Conservation (phyloP, 2,113 vertebrate genomes). For the Antigone vipio region DNA sequence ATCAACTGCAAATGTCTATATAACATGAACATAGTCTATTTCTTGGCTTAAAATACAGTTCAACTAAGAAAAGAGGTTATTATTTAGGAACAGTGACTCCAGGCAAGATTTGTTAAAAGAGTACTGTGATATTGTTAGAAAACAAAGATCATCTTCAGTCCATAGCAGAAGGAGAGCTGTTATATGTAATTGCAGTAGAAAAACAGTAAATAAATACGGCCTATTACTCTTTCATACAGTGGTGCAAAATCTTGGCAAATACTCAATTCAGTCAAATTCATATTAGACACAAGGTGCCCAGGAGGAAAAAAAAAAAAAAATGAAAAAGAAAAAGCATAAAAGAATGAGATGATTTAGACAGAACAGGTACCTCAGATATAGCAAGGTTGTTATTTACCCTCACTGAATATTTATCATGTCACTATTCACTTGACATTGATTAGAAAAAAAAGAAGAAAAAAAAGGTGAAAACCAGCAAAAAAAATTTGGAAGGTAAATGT, state of each 20-base stretch:
- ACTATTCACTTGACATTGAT: background rate
- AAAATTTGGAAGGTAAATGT: background rate
- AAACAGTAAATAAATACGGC: background rate
- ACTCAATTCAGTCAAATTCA: background rate
- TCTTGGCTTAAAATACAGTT: background rate
- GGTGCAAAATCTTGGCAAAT: constrained; percentile 12
- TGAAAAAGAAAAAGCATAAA: background rate
- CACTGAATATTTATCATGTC: background rate
- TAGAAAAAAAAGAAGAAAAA: background rate
- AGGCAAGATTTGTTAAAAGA: background rate
- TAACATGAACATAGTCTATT: background rate
- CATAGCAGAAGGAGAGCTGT: background rate
- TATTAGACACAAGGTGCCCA: background rate
- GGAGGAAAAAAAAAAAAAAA: background rate
- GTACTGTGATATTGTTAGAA: background rate
- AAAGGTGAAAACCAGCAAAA: background rate
- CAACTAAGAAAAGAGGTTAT: background rate
- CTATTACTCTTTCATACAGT: background rate
- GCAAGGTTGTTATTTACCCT: background rate
- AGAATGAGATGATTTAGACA: background rate
- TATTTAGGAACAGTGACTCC: background rate
- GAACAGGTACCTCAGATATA: background rate
- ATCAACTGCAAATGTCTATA: background rate
- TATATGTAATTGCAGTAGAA: background rate
- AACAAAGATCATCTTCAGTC: background rate